Evolutionary conservation across 2,113 vertebrate species (phyloP).

Genomic region (Lucifuga dentata): DNA sequence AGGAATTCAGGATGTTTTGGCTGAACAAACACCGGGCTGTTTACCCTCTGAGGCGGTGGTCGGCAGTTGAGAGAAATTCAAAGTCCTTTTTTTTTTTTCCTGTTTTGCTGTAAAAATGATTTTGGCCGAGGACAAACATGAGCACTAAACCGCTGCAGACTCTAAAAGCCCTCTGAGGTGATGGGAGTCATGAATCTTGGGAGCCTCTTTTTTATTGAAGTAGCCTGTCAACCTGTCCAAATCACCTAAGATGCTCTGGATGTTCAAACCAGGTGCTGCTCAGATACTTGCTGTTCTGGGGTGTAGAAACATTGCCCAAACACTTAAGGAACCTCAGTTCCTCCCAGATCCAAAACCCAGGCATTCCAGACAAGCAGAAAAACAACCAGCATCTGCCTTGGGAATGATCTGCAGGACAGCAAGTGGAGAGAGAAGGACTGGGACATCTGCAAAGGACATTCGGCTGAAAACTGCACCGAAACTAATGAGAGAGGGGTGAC

Average conservation of each 20-base stretch:
- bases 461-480: slow-evolving; percentile 13
- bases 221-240: slow-evolving; percentile 14
- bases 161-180: background rate
- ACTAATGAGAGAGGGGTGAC: slow-evolving; percentile 23
- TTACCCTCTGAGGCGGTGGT: slow-evolving; percentile 47
- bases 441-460: slow-evolving; percentile 44
- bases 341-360: slow-evolving; percentile 2
- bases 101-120: slow-evolving; percentile 38
- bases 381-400: slow-evolving; percentile 43
- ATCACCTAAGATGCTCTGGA: slow-evolving; percentile 9
- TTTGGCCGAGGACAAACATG: slow-evolving; percentile 29
- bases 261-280: slow-evolving; percentile 30
- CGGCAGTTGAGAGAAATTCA: slow-evolving; percentile 22
- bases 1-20: slow-evolving; percentile 64
- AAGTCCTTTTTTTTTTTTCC: slow-evolving; percentile 9
- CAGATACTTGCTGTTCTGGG: slow-evolving; percentile 25
- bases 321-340: background rate
- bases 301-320: slow-evolving; percentile 51
- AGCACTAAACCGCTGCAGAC: slow-evolving; percentile 38
- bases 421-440: slow-evolving; percentile 15
- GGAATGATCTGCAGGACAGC: slow-evolving; percentile 25
- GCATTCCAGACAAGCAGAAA: slow-evolving; percentile 17
- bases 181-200: background rate
- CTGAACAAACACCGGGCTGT: slow-evolving; percentile 52
- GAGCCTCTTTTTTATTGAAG: slow-evolving; percentile 1